Evolutionary conservation across 2,113 vertebrate genomes (phyloP), one percentile per base, ranked within the genome.

Genomic region (Potamarius usumacintae): DNA sequence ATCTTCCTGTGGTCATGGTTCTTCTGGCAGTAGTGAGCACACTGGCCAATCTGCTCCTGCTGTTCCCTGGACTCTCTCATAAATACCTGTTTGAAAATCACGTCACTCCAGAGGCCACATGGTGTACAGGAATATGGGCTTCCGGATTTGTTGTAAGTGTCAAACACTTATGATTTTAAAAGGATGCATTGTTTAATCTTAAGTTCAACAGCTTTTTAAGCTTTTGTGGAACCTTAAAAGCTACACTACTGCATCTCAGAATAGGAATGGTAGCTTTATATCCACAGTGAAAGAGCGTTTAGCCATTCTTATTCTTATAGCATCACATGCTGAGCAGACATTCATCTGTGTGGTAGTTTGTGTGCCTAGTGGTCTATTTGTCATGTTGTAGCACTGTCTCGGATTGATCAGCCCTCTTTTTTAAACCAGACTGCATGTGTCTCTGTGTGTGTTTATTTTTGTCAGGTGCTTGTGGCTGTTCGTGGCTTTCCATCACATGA

Each of bases 71-170:
- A 0, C 88, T 95, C 2, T 27, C 96, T 67, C 22, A 86, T 60
- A 89, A 78, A 81, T 96, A 95, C 92, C 78, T 92, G 82, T 30
- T 94, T 91, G 95, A 96, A 69, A 18, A 76, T 88, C 91, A 96
- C 2, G 92, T 98, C 92, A 96, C 96, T 87, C 50, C 88, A 60
- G 95, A 97, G 80, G 96, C 96, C 27, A 93, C 88, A 48, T 95
- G 95, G 93, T 92, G 95, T 91, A 94, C 92, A 0, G 97, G 97
- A 1, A 89, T 97, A 72, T 90, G 96, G 89, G 96, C 94, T 0
- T 96, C 96, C 0, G 97, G 97, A 14, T 79, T 97, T 72, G 89
- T 97, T 95, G 97, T 97, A 89, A 95, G 95, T 85, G 25, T 7
- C 25, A 7, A 8, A 81, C 62, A 57, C 0, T 22, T 62, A 7